Conservation (phyloP, 2,797 vertebrate genomes). For the Petrocephalus schoutedeni region DNA sequence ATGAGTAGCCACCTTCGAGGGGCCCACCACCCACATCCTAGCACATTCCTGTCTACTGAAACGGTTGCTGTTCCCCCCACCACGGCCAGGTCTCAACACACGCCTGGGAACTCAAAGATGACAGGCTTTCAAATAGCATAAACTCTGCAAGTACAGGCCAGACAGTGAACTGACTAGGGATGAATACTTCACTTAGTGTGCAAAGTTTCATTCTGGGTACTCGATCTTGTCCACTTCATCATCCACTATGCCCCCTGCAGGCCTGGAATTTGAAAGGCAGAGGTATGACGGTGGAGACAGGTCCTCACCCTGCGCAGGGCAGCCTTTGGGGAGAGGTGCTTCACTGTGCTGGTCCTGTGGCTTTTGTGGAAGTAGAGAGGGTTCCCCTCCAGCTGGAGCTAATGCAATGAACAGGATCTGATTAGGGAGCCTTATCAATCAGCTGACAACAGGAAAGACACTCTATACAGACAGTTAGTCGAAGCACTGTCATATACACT, state of each 20-base stretch:
- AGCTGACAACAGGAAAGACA: neutral
- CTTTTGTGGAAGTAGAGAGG: slow-evolving; percentile 80
- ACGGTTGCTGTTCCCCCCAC: neutral
- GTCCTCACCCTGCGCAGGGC: slow-evolving; percentile 68
- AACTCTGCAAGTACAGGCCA: neutral
- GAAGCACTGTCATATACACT: neutral
- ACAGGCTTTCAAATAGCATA: neutral
- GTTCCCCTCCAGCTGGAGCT: slow-evolving; percentile 88
- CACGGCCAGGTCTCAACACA: neutral
- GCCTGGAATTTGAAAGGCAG: neutral
- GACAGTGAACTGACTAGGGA: neutral
- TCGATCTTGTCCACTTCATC: neutral
- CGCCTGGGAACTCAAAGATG: neutral
- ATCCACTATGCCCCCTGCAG: neutral
- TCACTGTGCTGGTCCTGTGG: slow-evolving; percentile 67
- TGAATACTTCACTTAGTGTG: neutral
- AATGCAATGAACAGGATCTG: neutral
- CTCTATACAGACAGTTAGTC: neutral
- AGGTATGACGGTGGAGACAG: neutral
- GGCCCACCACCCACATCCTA: neutral
- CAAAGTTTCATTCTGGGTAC: neutral
- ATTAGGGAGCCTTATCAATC: neutral
- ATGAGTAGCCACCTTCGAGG: neutral
- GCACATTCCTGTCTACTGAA: neutral
- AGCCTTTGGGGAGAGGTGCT: slow-evolving; percentile 75